A percentile compares a stretch with the other conserved stretches of the same genome.
Evolutionary conservation across 2,888 invertebrate genomes (phyloP).

Genomic region (Polyommatus icarus): DNA sequence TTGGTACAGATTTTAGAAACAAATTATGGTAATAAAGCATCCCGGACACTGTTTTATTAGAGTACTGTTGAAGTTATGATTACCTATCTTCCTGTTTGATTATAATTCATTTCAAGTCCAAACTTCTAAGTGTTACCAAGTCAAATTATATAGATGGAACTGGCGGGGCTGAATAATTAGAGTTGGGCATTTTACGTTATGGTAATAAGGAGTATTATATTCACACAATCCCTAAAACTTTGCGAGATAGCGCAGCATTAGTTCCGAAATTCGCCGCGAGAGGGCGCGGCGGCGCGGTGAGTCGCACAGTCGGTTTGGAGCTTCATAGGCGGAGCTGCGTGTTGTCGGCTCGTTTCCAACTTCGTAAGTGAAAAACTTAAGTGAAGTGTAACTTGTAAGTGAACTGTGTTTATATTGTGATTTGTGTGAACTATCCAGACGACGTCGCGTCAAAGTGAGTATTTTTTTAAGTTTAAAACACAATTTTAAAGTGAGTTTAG

Average conservation of each 20-base stretch:
- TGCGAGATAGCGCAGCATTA: constrained; percentile 9
- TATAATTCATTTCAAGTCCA: constrained; percentile 27
- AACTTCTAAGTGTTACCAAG: background rate
- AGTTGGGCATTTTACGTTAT: constrained; percentile 28
- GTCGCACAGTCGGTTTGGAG: constrained; percentile 51
- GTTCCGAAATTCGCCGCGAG: constrained; percentile 40
- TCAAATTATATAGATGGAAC: constrained; percentile 27
- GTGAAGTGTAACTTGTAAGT: constrained; percentile 24
- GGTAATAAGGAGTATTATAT: constrained; percentile 33
- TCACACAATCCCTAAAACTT: constrained; percentile 12
- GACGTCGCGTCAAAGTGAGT: constrained; percentile 2
- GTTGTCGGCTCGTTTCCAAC: background rate
- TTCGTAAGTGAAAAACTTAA: constrained; percentile 25
- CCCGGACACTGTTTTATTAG: constrained; percentile 10
- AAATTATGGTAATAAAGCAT: constrained; percentile 6
- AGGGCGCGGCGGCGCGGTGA: constrained; percentile 42
- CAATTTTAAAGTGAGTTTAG: background rate
- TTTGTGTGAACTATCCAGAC: background rate
- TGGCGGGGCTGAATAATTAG: constrained; percentile 20
- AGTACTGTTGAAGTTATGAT: constrained; percentile 27
- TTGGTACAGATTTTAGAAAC: background rate
- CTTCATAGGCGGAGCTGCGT: background rate
- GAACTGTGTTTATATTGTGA: background rate
- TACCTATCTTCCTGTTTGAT: constrained; percentile 25
- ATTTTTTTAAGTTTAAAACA: background rate